Evolutionary conservation across 2,888 invertebrate species (phyloP).

Genomic region (Mongoloraphidia duomilia): DNA sequence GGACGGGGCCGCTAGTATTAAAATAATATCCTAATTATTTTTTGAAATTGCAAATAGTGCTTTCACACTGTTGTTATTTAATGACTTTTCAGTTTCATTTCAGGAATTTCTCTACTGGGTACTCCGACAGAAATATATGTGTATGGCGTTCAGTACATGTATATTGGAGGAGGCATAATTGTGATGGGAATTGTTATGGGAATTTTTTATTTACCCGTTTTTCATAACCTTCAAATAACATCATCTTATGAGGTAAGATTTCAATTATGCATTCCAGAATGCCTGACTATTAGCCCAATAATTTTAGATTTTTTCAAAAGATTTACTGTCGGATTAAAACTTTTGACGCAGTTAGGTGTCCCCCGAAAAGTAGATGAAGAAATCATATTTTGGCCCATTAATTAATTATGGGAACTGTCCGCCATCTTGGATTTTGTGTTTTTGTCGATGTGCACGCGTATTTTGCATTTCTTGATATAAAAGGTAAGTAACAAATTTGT

Average conservation of each 20-base stretch:
- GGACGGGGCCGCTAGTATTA: no score
- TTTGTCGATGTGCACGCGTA: no score
- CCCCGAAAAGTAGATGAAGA: no score
- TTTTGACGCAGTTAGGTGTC: no score
- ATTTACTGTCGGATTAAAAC: no score
- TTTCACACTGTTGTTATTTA: background rate
- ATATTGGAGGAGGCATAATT: slow-evolving; percentile 44
- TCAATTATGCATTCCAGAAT: background rate
- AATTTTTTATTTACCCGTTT: slow-evolving; percentile 55
- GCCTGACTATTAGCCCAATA: no score
- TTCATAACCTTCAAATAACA: slow-evolving; percentile 56
- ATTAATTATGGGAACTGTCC: no score
- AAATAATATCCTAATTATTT: background rate
- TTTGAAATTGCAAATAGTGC: background rate
- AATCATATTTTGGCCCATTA: no score
- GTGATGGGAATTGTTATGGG: slow-evolving; percentile 53
- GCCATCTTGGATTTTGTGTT: no score
- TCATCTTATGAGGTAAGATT: slow-evolving; percentile 61
- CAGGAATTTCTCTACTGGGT: slow-evolving; percentile 64
- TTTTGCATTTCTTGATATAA: no score
- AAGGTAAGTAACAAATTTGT: no score
- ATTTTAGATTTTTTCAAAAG: no score
- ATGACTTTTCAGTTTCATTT: slow-evolving; percentile 43
- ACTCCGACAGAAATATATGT: slow-evolving; percentile 70
- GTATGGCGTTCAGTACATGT: slow-evolving; percentile 64